Evolutionary conservation across 2,888 invertebrate genomes (phyloP).

Genomic region (Dasysyrphus tricinctus): DNA sequence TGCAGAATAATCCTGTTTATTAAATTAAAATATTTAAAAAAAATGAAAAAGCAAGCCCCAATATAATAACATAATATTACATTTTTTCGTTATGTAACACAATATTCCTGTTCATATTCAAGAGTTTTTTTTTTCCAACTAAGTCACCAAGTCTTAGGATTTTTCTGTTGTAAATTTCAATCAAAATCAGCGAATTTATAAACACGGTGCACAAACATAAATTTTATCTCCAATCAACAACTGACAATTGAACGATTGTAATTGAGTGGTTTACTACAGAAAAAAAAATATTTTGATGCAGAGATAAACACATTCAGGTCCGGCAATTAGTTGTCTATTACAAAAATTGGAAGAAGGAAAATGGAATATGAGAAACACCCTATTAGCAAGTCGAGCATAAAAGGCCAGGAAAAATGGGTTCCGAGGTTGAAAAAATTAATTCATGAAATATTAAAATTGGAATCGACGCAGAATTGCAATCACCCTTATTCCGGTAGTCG

Average conservation of each 20-base stretch:
- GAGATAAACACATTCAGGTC: neutral
- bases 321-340: slow-evolving; percentile 5
- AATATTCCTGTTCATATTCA: too few species aligned
- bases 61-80: too few species aligned
- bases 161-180: slow-evolving; percentile 33
- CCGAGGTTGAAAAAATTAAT: too few species aligned
- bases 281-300: neutral
- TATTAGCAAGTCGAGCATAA: too few species aligned
- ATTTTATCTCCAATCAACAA: slow-evolving; percentile 17
- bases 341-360: neutral
- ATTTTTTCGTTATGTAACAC: too few species aligned
- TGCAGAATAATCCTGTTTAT: neutral
- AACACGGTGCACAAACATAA: neutral
- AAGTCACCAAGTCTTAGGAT: too few species aligned
- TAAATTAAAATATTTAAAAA: neutral
- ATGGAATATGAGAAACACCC: too few species aligned
- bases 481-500: too few species aligned
- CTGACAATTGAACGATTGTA: slow-evolving; percentile 48
- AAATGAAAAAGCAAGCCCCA: neutral
- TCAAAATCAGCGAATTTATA: slow-evolving; percentile 38
- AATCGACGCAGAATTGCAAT: too few species aligned
- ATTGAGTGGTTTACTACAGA: slow-evolving; percentile 36
- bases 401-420: too few species aligned
- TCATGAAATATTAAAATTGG: too few species aligned
- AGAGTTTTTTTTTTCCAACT: neutral